These are phyloP conservation scores for Calycopis cecrops DNA, from an alignment of 1,140 invertebrate species.

Conservation along the genomic window DNA sequence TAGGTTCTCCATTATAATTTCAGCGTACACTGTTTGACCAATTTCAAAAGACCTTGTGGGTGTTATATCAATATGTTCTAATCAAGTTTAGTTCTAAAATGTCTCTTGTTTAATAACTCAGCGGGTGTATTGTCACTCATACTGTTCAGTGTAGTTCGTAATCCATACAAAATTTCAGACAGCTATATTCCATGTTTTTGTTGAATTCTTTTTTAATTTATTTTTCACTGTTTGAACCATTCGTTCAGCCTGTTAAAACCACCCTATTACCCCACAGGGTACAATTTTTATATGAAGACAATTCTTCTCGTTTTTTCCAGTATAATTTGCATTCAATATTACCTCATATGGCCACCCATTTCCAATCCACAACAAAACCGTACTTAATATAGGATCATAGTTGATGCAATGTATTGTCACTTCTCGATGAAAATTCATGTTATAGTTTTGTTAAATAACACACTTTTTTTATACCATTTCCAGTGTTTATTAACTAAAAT, in stretches of 20 bases:
- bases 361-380: too few species aligned
- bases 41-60: background rate
- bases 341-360: constrained; percentile 46
- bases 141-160: constrained; percentile 13
- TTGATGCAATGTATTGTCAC: too few species aligned
- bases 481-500: too few species aligned
- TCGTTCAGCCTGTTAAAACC: constrained; percentile 15
- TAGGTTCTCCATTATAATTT: too few species aligned
- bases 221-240: constrained; percentile 14
- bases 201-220: too few species aligned
- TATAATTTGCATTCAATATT: constrained; percentile 37
- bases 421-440: too few species aligned
- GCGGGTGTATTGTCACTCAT: constrained; percentile 8
- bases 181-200: constrained; percentile 5
- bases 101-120: constrained; percentile 6
- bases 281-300: too few species aligned
- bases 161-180: constrained; percentile 4
- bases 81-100: constrained; percentile 8
- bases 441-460: too few species aligned
- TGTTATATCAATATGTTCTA: background rate
- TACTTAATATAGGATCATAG: constrained; percentile 12
- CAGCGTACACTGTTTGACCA: background rate
- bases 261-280: too few species aligned
- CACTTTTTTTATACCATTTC: too few species aligned
- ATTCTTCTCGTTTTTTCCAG: constrained; percentile 1